These are phyloP conservation scores for Patella caerulea DNA, from an alignment of 2,888 invertebrate species.

Conservation along the genomic window DNA sequence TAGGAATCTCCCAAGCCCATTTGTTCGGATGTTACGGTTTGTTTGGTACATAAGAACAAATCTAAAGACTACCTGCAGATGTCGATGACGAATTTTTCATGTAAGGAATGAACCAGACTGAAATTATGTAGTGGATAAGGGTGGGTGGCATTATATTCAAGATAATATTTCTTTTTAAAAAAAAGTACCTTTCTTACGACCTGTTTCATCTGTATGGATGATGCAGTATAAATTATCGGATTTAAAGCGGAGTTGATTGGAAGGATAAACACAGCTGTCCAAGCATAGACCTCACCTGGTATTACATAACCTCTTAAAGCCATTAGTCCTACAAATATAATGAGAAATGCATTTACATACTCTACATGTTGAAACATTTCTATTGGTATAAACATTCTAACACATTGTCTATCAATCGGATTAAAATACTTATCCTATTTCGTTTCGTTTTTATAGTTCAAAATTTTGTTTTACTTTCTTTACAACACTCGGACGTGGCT, in stretches of 20 bases:
- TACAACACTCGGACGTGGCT: too few species aligned
- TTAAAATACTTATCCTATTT: too few species aligned
- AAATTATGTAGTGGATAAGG: background rate
- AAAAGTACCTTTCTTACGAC: conserved; percentile 7
- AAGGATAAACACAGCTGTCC: conserved; percentile 24
- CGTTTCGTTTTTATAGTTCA: too few species aligned
- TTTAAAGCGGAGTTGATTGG: conserved; percentile 24
- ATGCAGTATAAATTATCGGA: conserved; percentile 21
- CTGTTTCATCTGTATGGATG: conserved; percentile 4
- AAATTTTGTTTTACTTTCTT: too few species aligned
- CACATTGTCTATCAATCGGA: too few species aligned
- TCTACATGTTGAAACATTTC: background rate
- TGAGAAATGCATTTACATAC: background rate
- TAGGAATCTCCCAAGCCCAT: too few species aligned
- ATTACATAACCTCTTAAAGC: background rate
- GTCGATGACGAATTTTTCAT: too few species aligned
- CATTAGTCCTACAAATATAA: background rate
- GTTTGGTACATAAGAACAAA: too few species aligned
- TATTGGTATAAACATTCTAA: too few species aligned
- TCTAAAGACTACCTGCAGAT: too few species aligned
- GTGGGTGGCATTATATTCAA: background rate
- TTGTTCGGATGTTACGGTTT: too few species aligned
- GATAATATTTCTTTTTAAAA: background rate
- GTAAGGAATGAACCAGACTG: too few species aligned
- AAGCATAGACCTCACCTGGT: conserved; percentile 20